These are phyloP conservation scores for Chalcosyrphus nemorum DNA, from an alignment of 2,888 invertebrate species.

Conservation along the genomic window DNA sequence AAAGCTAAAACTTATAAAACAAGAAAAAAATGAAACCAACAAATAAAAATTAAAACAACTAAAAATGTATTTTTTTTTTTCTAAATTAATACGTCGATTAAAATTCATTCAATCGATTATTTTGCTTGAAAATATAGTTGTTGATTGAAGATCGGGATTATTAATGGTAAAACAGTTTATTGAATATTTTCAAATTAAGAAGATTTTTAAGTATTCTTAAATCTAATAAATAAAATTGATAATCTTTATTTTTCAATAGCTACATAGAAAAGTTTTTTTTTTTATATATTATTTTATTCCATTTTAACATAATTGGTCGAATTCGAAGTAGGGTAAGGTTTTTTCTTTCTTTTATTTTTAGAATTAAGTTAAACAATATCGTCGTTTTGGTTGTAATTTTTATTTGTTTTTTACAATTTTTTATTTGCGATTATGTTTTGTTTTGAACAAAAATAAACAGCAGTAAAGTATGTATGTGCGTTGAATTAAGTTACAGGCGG, in stretches of 20 bases:
- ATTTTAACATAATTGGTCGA: constrained; percentile 54
- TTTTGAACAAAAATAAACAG: neutral
- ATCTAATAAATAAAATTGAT: constrained; percentile 31
- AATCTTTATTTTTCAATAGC: neutral
- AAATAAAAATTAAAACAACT: constrained; percentile 50
- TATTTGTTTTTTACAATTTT: constrained; percentile 5
- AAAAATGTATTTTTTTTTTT: neutral
- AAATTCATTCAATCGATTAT: neutral
- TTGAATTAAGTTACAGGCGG: constrained; percentile 44
- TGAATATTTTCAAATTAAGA: neutral
- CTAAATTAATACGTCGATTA: constrained; percentile 18
- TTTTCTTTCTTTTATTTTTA: neutral
- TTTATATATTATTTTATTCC: constrained; percentile 9
- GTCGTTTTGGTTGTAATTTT: constrained; percentile 43
- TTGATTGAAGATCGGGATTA: constrained; percentile 11
- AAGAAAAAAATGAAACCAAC: constrained; percentile 44
- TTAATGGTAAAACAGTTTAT: neutral
- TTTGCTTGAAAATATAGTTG: neutral
- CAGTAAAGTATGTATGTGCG: constrained; percentile 55
- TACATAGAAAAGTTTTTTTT: constrained; percentile 3
- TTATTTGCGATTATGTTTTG: neutral
- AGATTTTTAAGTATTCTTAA: constrained; percentile 30
- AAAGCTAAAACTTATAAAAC: constrained; percentile 40
- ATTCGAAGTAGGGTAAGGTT: constrained; percentile 27
- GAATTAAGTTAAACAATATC: constrained; percentile 46